Conservation (phyloP, 2,113 vertebrate species). For the Isurus oxyrinchus region DNA sequence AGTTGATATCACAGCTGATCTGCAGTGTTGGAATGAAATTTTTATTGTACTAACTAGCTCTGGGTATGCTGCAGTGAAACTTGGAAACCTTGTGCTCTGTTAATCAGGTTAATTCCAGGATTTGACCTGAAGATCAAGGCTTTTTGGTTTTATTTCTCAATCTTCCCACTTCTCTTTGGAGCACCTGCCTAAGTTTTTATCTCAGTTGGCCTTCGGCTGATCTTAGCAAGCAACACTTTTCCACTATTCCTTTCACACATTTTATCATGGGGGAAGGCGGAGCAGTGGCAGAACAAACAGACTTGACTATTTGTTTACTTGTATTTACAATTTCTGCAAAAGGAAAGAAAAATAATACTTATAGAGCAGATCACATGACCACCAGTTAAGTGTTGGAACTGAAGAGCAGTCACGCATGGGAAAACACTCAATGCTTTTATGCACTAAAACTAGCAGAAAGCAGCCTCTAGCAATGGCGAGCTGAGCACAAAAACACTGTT, state of each 20-base stretch:
- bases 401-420: background rate
- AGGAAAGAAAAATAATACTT: background rate
- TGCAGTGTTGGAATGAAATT: background rate
- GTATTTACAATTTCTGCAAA: background rate
- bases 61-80: no score
- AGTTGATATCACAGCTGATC: background rate
- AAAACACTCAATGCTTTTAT: background rate
- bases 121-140: background rate
- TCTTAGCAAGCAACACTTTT: background rate
- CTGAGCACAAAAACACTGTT: background rate
- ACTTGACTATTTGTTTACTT: background rate
- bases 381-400: background rate
- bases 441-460: background rate
- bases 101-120: background rate
- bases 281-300: background rate
- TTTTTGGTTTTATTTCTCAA: background rate
- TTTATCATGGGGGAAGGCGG: background rate
- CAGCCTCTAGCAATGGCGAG: background rate
- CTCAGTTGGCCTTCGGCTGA: no score
- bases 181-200: no score
- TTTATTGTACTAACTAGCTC: no score
- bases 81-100: background rate
- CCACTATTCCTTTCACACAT: background rate
- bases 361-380: background rate
- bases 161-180: background rate